Base-by-base conservation (phyloP, 2,113 vertebrate genomes). In the Otolemur garnettii region DNA sequence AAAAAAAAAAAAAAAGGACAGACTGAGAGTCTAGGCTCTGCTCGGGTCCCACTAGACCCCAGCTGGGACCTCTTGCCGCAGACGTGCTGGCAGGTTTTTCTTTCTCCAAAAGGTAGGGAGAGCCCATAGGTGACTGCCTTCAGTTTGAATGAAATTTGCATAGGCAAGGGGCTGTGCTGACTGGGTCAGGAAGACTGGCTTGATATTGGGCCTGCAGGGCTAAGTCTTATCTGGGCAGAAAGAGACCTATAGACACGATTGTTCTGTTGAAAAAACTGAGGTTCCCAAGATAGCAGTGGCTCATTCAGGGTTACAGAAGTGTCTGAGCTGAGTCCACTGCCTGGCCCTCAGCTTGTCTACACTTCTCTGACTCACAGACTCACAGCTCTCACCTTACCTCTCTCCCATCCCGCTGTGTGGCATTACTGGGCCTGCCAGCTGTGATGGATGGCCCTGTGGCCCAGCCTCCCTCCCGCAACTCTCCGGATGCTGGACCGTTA, bases 401-500 rank as follows among this genome's bases (percentile, higher is more conserved):
- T 60, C 66, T 30, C 42, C 55, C 17, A 21, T 30, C 86, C 75
- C 0, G 0, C 86, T 33, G 33, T 35, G 45, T 26, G 81, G 69
- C 81, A 6, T 33, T 60, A 82, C 79, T 62, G 79, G 93, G 79
- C 92, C 93, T 93, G 96, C 84, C 80, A 94, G 93, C 79, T 90
- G 90, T 97, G 97, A 97, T 94, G 87, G 92, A 98, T 97, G 90
- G 90, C 38, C 71, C 75, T 24, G 53, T 59, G 50, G 69, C 59
- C 64, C 92, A 85, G 92, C 62, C 66, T 89, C 71, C 53, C 66
- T 94, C 75, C 82, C 89, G 30, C 55, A 83, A 62, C 45, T 91
- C 81, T 93, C 95, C 4, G 60, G 96, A 93, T 92, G 84, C 87
- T 64, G 71, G 90, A 83, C 91, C 15, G 71, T 96, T 91, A 95